Conservation (phyloP, 1,140 invertebrate genomes). For the Tetramorium alpestre region DNA sequence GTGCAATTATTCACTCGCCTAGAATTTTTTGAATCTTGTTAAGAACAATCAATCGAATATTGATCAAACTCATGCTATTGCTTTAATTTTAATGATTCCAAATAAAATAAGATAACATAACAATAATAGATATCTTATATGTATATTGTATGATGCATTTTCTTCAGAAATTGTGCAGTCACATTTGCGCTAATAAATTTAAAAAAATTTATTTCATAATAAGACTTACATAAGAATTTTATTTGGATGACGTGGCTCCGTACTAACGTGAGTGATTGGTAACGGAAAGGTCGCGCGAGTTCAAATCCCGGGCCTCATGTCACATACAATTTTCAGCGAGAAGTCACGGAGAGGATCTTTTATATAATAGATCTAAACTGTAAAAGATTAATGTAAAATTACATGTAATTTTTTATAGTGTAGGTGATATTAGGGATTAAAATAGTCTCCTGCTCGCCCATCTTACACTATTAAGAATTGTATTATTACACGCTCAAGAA, state of each 20-base stretch:
- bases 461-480: too few relatives aligned
- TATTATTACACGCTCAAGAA: not conserved
- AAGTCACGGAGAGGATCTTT: too few relatives aligned
- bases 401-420: too few relatives aligned
- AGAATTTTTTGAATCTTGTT: not conserved
- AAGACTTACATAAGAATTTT: not conserved
- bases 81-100: not conserved
- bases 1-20: conserved; percentile 58
- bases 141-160: not conserved
- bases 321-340: too few relatives aligned
- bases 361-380: too few relatives aligned
- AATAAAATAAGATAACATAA: conserved; percentile 6
- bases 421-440: too few relatives aligned
- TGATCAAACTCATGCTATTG: not conserved
- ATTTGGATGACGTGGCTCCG: not conserved
- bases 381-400: too few relatives aligned
- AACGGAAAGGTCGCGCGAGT: too few relatives aligned
- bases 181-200: not conserved
- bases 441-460: too few relatives aligned
- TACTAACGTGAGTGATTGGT: too few relatives aligned
- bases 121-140: not conserved
- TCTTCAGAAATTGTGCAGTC: not conserved
- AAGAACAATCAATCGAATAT: not conserved
- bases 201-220: not conserved
- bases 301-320: too few relatives aligned